Base-by-base conservation (phyloP, 1,140 invertebrate genomes). In the Aphidius gifuensis region DNA sequence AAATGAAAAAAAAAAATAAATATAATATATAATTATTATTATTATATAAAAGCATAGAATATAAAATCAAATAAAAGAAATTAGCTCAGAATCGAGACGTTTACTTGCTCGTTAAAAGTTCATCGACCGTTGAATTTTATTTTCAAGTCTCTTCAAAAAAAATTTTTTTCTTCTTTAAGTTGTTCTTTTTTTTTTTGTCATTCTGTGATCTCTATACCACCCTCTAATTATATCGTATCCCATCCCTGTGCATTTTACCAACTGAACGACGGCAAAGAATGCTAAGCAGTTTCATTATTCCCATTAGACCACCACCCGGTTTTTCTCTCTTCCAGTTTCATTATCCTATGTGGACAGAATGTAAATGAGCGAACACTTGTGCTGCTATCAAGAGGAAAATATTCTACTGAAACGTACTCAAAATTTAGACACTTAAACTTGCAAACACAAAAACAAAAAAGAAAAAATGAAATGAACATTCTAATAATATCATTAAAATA, bases 221-320 rank as follows among this genome's bases (percentile, higher is more conserved):
- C 56, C 50, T 61, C 23, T 64, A 60, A 60, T 57, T 64, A 54
- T 57, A 56, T 64, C 58, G 49, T 45, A 49, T 47, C 23, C 43
- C 53, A 39, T 60, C 58, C 50, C 56, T 48, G 61, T 47, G 60
- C 2, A 46, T 32, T 32, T 32, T 32, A 32, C 23, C 23, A 32
- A 32, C 38, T 40, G 56, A 49, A 44, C 68, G 60, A 62, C 67
- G 68, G 68, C 60, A 71, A 77, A 75, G 74, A 78, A 77, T 78
- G 74, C 76, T 74, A 77, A 78, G 76, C 75, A 78, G 76, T 77
- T 78, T 78, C 76, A 78, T 77, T 78, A 78, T 77, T 77, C 74
- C 76, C 72, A 75, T 76, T 76, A 76, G 74, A 77, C 71, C 72
- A 69, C 74, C 69, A 72, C 71, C 68, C 72, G 68, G 72, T 69